Evolutionary conservation across 2,888 invertebrate genomes (phyloP).

Genomic region (Thecocarcelia acutangulata): DNA sequence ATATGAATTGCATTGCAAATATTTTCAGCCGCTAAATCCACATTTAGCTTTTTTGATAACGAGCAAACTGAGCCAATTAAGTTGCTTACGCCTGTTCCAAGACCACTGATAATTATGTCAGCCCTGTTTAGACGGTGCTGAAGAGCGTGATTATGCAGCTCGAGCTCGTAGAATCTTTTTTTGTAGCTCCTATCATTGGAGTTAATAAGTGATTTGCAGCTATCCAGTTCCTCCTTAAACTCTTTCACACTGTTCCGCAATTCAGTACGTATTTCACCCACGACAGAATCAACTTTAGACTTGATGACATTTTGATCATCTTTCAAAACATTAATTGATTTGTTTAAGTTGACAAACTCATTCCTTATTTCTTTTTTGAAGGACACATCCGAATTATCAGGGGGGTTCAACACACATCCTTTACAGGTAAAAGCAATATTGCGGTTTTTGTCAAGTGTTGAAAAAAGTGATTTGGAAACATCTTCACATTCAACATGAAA

Average conservation of each 20-base stretch:
- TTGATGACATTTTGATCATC: slow-evolving; percentile 13
- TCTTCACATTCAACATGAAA: no score
- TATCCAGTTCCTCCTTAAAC: slow-evolving; percentile 5
- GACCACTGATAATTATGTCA: slow-evolving; percentile 6
- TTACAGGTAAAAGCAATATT: no score
- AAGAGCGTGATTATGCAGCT: slow-evolving; percentile 9
- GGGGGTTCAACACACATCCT: no score
- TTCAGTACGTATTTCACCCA: slow-evolving; percentile 6
- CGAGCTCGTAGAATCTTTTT: slow-evolving; percentile 13
- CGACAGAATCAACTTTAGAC: slow-evolving; percentile 1
- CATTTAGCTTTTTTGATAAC: no score
- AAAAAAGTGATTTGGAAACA: no score
- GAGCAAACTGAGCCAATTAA: no score
- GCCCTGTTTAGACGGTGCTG: slow-evolving; percentile 7
- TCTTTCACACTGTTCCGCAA: background rate
- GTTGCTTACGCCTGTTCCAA: background rate
- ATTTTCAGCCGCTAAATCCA: slow-evolving; percentile 2
- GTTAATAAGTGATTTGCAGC: background rate
- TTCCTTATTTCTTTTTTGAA: no score
- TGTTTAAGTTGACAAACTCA: background rate
- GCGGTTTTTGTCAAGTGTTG: no score
- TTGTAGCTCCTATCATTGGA: background rate
- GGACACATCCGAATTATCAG: no score
- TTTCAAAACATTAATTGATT: slow-evolving; percentile 9
- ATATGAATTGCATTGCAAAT: slow-evolving; percentile 21